phyloP scores from a whole-genome alignment of 2,888 invertebrate genomes.

The Pyrrhia umbra region DNA sequence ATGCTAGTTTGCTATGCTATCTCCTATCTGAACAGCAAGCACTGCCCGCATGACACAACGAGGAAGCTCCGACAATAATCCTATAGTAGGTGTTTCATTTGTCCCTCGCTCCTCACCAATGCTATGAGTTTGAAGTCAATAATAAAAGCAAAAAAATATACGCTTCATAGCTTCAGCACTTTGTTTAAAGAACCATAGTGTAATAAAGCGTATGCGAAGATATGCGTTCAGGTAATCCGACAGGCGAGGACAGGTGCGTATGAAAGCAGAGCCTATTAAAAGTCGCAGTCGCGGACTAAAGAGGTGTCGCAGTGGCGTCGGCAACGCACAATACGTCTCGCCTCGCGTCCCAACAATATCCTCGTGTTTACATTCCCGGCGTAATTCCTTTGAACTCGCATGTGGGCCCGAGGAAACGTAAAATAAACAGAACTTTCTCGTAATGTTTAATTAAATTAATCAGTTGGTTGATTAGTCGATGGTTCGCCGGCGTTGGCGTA shows the following conservation, averaged over 20 bases:
- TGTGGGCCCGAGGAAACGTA: slow-evolving; percentile 89
- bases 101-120: not conserved
- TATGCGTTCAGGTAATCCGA: not conserved
- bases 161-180: not conserved
- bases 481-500: slow-evolving; percentile 85
- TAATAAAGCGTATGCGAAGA: not conserved
- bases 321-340: slow-evolving; percentile 61
- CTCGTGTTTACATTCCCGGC: slow-evolving; percentile 84
- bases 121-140: no score
- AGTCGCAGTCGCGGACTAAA: slow-evolving; percentile 6
- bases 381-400: slow-evolving; percentile 89
- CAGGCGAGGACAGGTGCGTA: not conserved
- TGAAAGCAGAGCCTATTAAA: slow-evolving; percentile 13
- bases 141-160: not conserved
- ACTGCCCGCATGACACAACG: not conserved
- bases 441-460: slow-evolving; percentile 91
- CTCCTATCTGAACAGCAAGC: not conserved
- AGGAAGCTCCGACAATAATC: not conserved
- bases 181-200: not conserved
- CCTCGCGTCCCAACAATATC: slow-evolving; percentile 78
- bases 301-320: slow-evolving; percentile 58
- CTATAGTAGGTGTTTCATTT: not conserved
- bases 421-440: slow-evolving; percentile 90
- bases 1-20: not conserved
- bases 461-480: slow-evolving; percentile 90